Evolutionary conservation across 2,888 invertebrate genomes (phyloP), one percentile per base, ranked within the genome.

Genomic region (Cotesia congregata): DNA sequence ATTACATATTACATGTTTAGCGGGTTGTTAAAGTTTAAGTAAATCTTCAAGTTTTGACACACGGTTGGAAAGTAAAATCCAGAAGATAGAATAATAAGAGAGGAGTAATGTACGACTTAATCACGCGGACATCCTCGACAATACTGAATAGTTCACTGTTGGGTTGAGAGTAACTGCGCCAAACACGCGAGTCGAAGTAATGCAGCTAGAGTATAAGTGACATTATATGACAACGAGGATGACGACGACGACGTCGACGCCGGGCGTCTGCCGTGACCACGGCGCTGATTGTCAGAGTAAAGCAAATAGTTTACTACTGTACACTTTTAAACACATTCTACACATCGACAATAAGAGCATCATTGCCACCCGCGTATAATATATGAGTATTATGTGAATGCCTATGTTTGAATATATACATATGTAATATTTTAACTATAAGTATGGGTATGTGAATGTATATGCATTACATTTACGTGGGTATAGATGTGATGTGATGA

Each of bases 51-150:
- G 30, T 30, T 30, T 30, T 30, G 30, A 30, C 30, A 30, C 30
- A 30, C 30, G 30, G 30, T 30, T 30, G 30, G 4, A 30, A 30
- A 30, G 30, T 3, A 30, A 30, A 30, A 30, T 30, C 30, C 3
- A 30, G 30, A 30, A 30, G 30, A 30, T 30, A 30, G 30, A 30
- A 30, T 30, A 30, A 30, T 30, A 30, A 39, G 67, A 17, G 59
- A 9, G 50, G 12, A 15, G 59, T 12, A 59, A 41, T 75, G 79
- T 79, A 77, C 77, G 67, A 76, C 69, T 78, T 83, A 83, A 82
- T 86, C 86, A 86, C 87, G 85, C 85, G 85, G 87, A 85, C 88
- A 86, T 88, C 86, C 83, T 85, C 84, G 83, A 83, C 84, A 83
- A 83, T 82, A 88, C 87, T 88, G 85, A 78, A 72, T 50, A 50